Conservation (phyloP, 2,888 invertebrate species). For the Linnaemya vulpina region DNA sequence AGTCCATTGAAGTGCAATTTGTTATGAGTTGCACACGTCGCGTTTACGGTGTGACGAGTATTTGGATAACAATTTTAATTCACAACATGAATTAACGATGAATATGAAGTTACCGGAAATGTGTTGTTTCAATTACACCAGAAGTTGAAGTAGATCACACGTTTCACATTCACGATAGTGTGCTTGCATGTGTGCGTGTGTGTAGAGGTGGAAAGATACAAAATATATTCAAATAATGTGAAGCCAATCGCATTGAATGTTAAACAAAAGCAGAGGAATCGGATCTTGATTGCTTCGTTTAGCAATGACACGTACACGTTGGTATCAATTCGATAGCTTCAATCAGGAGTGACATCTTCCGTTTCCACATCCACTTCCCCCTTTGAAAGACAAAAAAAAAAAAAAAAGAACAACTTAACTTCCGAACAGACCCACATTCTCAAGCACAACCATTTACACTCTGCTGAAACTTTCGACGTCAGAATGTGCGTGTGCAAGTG, state of each 20-base stretch:
- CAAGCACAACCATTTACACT: conserved; percentile 13
- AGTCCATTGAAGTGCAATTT: no score
- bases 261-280: conserved; percentile 46
- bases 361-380: conserved; percentile 73
- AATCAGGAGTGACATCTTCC: conserved; percentile 81
- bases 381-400: neutral
- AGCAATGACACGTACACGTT: conserved; percentile 77
- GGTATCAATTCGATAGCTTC: conserved; percentile 73
- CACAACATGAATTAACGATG: conserved; percentile 12
- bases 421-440: conserved; percentile 47
- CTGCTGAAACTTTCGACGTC: conserved; percentile 6
- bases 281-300: conserved; percentile 69
- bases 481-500: conserved; percentile 62
- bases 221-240: conserved; percentile 33
- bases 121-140: conserved; percentile 50
- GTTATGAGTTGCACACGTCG: no score
- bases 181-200: conserved; percentile 8
- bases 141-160: conserved; percentile 47
- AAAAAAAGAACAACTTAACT: conserved; percentile 17
- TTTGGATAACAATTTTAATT: neutral
- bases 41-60: neutral
- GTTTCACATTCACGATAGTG: conserved; percentile 38
- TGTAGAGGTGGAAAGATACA: neutral
- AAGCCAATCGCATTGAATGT: conserved; percentile 59
- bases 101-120: conserved; percentile 12